These are phyloP conservation scores for Cebus imitator DNA, from an alignment of 2,113 vertebrate genomes.

Conservation along the genomic window DNA sequence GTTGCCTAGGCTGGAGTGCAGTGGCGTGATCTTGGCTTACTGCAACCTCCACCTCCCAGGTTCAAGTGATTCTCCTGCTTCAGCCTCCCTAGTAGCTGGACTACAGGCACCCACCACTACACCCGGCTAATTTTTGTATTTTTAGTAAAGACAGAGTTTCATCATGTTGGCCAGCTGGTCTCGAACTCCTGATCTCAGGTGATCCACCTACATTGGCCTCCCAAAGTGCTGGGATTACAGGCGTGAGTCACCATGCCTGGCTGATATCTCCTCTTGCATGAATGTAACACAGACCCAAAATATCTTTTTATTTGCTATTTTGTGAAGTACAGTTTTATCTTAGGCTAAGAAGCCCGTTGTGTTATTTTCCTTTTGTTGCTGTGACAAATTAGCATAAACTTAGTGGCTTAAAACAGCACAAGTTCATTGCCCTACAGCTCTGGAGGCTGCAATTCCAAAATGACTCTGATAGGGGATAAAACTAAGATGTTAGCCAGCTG, in stretches of 20 bases:
- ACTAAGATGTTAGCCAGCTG: not conserved
- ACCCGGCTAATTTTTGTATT: too few relatives aligned
- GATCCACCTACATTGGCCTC: too few relatives aligned
- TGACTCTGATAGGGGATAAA: not conserved
- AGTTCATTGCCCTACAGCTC: not conserved
- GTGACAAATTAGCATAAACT: not conserved
- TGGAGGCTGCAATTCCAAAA: not conserved
- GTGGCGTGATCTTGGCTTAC: too few relatives aligned
- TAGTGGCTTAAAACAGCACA: not conserved
- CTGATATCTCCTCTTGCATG: not conserved
- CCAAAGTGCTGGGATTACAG: too few relatives aligned
- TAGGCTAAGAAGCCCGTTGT: not conserved
- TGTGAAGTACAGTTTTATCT: not conserved
- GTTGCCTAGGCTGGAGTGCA: too few relatives aligned
- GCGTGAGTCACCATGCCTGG: too few relatives aligned
- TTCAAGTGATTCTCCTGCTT: not conserved
- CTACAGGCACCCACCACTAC: too few relatives aligned
- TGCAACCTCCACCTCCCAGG: too few relatives aligned
- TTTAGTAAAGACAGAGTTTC: too few relatives aligned
- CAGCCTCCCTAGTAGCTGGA: too few relatives aligned
- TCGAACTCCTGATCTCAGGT: too few relatives aligned
- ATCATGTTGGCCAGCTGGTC: too few relatives aligned
- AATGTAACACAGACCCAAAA: not conserved
- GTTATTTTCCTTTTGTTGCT: not conserved
- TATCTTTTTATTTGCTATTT: not conserved